A percentile compares a stretch with the other conserved stretches of the same genome.
Evolutionary conservation across 2,113 vertebrate species (phyloP).

Genomic region (Pheucticus melanocephalus): DNA sequence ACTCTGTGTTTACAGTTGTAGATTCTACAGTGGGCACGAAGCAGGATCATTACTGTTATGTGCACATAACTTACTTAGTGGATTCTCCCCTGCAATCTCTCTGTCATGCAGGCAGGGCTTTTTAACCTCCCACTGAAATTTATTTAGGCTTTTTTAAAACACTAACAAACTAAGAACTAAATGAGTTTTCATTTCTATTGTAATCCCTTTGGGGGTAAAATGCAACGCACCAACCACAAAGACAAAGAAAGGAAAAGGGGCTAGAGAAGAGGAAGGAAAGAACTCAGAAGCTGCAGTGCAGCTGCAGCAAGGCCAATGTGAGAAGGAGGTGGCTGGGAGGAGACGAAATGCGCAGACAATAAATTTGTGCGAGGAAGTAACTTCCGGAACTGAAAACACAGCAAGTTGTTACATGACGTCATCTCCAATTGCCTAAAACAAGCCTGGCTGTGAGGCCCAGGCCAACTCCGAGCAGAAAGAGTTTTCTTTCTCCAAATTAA

Average conservation of each 20-base stretch:
- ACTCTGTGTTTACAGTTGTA: neutral
- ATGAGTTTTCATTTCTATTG: neutral
- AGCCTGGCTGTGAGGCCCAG: neutral
- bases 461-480: neutral
- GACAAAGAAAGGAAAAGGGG: slow-evolving; percentile 55
- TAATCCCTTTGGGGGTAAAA: neutral
- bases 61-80: fast-evolving
- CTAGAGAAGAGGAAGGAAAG: slow-evolving; percentile 34
- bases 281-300: neutral
- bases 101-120: neutral
- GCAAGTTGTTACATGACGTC: neutral
- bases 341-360: neutral
- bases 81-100: neutral
- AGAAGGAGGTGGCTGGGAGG: neutral
- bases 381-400: neutral
- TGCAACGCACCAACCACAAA: neutral
- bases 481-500: neutral
- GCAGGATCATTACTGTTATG: fast-evolving
- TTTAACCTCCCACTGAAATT: neutral
- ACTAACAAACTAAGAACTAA: neutral
- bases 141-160: neutral
- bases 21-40: fast-evolving
- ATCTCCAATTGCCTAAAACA: neutral
- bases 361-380: neutral
- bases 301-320: neutral